Evolutionary conservation across 2,797 vertebrate species (phyloP).

Genomic region (Labeo calbasu): DNA sequence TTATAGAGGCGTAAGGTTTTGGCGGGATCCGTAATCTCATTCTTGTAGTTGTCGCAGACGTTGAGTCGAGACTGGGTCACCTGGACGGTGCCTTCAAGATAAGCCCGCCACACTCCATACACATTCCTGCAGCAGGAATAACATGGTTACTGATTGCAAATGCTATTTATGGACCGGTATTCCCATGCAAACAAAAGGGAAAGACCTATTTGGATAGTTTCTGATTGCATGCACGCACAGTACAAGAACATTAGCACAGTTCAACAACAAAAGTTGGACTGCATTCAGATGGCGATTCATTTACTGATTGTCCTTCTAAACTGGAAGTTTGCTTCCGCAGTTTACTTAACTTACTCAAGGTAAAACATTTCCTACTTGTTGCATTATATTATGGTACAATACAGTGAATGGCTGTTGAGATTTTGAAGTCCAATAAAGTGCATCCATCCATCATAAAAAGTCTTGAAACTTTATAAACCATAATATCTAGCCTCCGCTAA

Average conservation of each 20-base stretch:
- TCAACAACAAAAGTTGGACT: not conserved
- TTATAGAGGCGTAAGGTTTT: slow-evolving; percentile 93
- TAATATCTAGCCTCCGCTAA: too few species aligned
- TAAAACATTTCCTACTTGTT: too few species aligned
- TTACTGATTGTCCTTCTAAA: not conserved
- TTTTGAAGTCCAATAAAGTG: too few species aligned
- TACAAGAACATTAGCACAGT: not conserved
- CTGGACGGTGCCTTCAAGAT: slow-evolving; percentile 93
- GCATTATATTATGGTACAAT: not conserved
- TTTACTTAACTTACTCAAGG: not conserved
- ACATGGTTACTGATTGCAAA: slow-evolving; percentile 14
- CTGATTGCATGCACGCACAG: not conserved
- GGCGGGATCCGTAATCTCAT: slow-evolving; percentile 92
- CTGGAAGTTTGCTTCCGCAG: not conserved
- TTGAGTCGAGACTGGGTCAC: slow-evolving; percentile 95
- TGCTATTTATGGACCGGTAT: not conserved
- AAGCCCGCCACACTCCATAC: slow-evolving; percentile 95
- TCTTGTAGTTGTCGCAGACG: slow-evolving; percentile 95
- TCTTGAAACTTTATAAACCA: too few species aligned
- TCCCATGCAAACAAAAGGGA: not conserved
- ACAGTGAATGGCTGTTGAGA: too few species aligned
- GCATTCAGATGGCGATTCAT: not conserved
- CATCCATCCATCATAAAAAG: too few species aligned
- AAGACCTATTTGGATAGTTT: not conserved
- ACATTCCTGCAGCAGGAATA: slow-evolving; percentile 83